phyloP scores from a whole-genome alignment of 2,888 invertebrate species.

The Drosophila mettleri region DNA sequence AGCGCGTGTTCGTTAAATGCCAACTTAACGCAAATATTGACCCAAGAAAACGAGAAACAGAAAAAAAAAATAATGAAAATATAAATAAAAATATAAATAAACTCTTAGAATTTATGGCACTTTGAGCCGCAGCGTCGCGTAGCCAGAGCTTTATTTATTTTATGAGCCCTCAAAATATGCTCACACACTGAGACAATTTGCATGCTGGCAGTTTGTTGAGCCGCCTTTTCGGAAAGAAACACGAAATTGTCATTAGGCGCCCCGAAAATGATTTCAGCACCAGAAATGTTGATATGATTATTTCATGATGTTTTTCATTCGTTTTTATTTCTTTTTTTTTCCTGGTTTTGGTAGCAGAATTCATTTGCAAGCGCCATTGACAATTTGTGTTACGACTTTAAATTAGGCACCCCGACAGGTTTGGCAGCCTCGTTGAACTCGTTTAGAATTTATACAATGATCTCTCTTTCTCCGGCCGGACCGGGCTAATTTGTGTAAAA shows the following conservation, averaged over 20 bases:
- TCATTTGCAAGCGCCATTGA: slow-evolving; percentile 53
- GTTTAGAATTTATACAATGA: slow-evolving; percentile 68
- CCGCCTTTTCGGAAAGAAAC: slow-evolving; percentile 49
- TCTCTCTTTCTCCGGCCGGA: slow-evolving; percentile 23
- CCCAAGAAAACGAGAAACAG: slow-evolving; percentile 43
- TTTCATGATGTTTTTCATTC: slow-evolving; percentile 36
- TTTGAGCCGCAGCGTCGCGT: slow-evolving; percentile 37
- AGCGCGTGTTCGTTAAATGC: slow-evolving; percentile 54
- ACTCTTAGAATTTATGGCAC: slow-evolving; percentile 73
- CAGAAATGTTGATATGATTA: slow-evolving; percentile 41
- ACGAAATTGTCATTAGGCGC: slow-evolving; percentile 73
- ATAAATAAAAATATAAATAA: slow-evolving; percentile 45
- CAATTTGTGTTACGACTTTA: slow-evolving; percentile 35
- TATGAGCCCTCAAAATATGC: slow-evolving; percentile 48
- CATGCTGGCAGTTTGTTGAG: slow-evolving; percentile 69
- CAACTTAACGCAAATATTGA: slow-evolving; percentile 74
- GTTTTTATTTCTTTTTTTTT: background rate
- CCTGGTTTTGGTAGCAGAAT: background rate
- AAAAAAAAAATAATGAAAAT: slow-evolving; percentile 19
- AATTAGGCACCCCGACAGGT: slow-evolving; percentile 66
- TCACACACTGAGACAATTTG: slow-evolving; percentile 58
- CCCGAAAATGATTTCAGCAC: slow-evolving; percentile 33
- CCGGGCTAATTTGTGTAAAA: slow-evolving; percentile 69
- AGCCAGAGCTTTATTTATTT: slow-evolving; percentile 61
- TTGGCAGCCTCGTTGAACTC: slow-evolving; percentile 56